phyloP scores from a whole-genome alignment of 2,888 invertebrate genomes.

The Rotaria macrura region DNA sequence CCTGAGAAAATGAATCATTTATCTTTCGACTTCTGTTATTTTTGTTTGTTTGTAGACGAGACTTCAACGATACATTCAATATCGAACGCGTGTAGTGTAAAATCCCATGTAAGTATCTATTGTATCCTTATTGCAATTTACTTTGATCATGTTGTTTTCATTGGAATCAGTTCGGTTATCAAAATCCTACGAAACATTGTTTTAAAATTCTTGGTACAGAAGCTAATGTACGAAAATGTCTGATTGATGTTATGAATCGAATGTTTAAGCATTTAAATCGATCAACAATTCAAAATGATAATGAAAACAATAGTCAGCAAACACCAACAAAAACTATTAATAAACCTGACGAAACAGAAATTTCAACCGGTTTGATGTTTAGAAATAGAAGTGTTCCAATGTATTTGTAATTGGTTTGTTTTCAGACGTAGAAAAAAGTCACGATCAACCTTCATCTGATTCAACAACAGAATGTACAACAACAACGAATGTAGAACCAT shows the following conservation, averaged over 20 bases:
- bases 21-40: background rate
- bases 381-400: background rate
- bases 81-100: background rate
- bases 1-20: too few species aligned
- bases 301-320: background rate
- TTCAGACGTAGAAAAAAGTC: background rate
- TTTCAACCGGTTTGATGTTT: background rate
- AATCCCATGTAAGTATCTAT: background rate
- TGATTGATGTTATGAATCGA: background rate
- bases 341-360: background rate
- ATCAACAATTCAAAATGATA: background rate
- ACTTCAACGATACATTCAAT: background rate
- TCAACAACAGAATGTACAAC: background rate
- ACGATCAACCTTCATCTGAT: background rate
- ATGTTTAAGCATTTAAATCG: background rate
- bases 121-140: too few species aligned
- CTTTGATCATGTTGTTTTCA: background rate
- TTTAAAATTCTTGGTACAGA: background rate
- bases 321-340: background rate
- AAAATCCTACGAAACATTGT: background rate
- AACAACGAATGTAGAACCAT: background rate
- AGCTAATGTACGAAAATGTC: background rate
- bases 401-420: too few species aligned
- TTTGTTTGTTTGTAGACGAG: background rate
- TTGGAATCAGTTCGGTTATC: background rate